Base-by-base conservation (phyloP, 2,888 invertebrate species). In the Neoitamus cyanurus region DNA sequence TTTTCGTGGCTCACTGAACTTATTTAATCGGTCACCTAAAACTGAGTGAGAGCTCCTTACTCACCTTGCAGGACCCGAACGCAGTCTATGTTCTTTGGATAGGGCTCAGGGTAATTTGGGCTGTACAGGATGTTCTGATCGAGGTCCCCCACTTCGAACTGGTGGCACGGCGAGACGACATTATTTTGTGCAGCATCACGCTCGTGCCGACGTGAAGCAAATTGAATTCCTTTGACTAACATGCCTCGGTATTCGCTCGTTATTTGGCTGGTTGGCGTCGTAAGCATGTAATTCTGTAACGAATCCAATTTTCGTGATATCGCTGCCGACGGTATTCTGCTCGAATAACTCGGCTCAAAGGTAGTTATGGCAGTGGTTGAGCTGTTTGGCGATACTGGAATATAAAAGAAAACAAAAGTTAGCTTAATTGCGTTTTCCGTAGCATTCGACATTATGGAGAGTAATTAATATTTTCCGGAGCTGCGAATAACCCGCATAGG, bases 61-160 rank as follows among this genome's bases (percentile, higher is more conserved):
- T 93, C 90, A 95, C 96, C 95, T 92, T 93, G 92, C 85, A 96
- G 92, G 25, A 94, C 92, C 85, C 93, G 92, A 84, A 94, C 93
- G 90, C 96, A 96, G 88, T 94, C 93, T 36, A 94, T 93, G 87
- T 93, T 92, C 88, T 94, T 94, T 7, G 95, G 94, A 90, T 96
- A 96, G 84, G 92, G 90, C 82, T 92, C 92, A 9, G 95, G 95
- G 91, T 93, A 94, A 87, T 94, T 93, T 0, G 96, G 95, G 87
- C 95, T 95, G 89, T 93, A 94, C 88, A 96, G 94, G 88, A 94
- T 94, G 87, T 92, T 92, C 88, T 92, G 93, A n/a, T 90, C 91
- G 7, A 91, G 90, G 88, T 94, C 93, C 20, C 93, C 94, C 84
- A 92, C 90, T 20, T 89, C 89, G 89, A 95, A 95, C 86, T 93